Percentiles rank a stretch among this genome's conserved stretches.
Evolutionary conservation across 2,113 vertebrate species (phyloP).

Genomic region (Myotis lucifugus): DNA sequence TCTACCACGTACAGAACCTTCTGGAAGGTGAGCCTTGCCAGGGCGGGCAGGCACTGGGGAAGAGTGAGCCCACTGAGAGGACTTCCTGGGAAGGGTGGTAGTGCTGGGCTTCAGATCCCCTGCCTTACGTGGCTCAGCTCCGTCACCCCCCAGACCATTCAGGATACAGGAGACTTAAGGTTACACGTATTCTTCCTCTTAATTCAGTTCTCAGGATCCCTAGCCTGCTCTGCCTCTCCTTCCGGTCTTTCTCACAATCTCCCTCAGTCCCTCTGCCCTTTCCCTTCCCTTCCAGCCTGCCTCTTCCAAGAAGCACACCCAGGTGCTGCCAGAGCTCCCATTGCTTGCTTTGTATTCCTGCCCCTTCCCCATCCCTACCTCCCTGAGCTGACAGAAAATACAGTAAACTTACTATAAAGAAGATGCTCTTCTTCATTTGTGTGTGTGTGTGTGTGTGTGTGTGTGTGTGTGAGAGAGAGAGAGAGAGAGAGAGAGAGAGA

Average conservation of each 20-base stretch:
- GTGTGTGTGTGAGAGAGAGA: background rate
- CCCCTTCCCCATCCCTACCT: background rate
- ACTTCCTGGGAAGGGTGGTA: background rate
- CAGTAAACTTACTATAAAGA: conserved; percentile 52
- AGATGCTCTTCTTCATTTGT: background rate
- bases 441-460: too few species aligned
- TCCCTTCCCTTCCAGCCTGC: background rate
- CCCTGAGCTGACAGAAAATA: conserved; percentile 25
- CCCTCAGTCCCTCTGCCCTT: background rate
- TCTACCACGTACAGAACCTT: conserved; percentile 14
- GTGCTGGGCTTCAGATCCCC: background rate
- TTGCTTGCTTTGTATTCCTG: background rate
- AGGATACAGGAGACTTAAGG: background rate
- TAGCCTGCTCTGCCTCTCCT: background rate
- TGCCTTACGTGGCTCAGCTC: background rate
- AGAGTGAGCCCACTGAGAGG: background rate
- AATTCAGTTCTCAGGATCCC: background rate
- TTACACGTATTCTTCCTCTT: background rate
- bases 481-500: background rate
- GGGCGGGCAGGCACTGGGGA: background rate
- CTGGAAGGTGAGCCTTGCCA: conserved; percentile 28
- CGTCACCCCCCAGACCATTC: background rate
- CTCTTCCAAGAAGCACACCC: conserved; percentile 22
- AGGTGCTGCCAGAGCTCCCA: background rate
- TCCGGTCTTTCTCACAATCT: background rate